Evolutionary conservation across 2,888 invertebrate genomes (phyloP), one percentile per base, ranked within the genome.

Genomic region (Xylophagus ater): DNA sequence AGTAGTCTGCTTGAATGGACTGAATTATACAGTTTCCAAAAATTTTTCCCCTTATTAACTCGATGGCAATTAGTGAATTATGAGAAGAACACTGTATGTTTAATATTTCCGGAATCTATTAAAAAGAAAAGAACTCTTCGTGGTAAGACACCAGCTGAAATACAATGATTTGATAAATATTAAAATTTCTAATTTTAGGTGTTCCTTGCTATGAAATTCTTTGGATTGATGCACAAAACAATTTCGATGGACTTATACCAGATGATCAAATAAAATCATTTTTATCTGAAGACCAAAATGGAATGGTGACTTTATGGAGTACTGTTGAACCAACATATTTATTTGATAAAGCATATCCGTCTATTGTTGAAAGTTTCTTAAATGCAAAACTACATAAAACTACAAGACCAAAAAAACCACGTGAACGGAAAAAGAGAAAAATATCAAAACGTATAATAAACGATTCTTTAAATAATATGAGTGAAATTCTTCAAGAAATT

Each of bases 11-110:
- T 87, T 36, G 72, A 73, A 47, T 88, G 88, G 88, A 71, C 78
- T 3, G 76, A 80, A 53, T 69, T 76, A 20, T 86, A 87, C 56
- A 72, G 79, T 25, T 78, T 85, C 46, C 77, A 80, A 52, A 87
- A 86, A 58, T 76, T 84, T 48, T 66, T 86, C 41, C 83, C 85
- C 0, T 56, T 88, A 29, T 57, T 81, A 15, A 83, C 83, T 0
- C 72, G 85, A 49, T 86, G 84, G 84, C 82, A 84, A 53, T 60
- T 81, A 18, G 58, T 71, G 44, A 67, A 73, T 20, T 28, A 26
- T 14, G 33, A 25, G 2, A 24, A 39, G 4, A 31, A 35, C 24
- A 20, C 41, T 31, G 24, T 36, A 23, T 57, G 55, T 23, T 40
- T 65, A 41, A 52, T 76, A n/a, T 47, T 56, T 31, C 73, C 76